These are phyloP conservation scores for Tragelaphus eurycerus DNA, from an alignment of 2,797 vertebrate genomes.

Conservation along the genomic window DNA sequence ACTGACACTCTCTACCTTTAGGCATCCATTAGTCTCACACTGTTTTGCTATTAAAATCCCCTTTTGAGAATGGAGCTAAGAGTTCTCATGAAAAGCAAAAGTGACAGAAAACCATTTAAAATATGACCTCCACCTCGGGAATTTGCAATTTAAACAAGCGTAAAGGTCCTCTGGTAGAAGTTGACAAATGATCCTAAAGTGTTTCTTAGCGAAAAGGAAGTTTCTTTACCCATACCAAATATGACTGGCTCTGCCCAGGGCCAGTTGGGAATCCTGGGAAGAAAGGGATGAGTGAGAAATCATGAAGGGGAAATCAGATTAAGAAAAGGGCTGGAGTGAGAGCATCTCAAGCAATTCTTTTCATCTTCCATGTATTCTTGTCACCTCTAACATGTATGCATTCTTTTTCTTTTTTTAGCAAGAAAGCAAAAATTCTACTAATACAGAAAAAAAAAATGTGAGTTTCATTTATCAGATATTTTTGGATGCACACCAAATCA, in stretches of 20 bases:
- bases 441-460: background rate
- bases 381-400: background rate
- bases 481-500: background rate
- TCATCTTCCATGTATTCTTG: background rate
- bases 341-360: background rate
- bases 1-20: background rate
- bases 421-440: background rate
- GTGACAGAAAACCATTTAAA: constrained; percentile 29
- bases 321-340: background rate
- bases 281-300: background rate
- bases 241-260: background rate
- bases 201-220: background rate
- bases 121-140: background rate
- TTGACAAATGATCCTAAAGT: background rate
- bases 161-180: background rate
- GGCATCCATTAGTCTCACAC: background rate
- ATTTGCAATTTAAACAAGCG: background rate
- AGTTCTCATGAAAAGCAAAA: constrained; percentile 16
- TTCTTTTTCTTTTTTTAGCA: background rate
- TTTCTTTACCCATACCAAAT: background rate
- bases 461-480: background rate
- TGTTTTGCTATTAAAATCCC: constrained; percentile 12
- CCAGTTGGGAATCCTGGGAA: background rate
- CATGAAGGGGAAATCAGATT: background rate
- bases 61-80: background rate